phyloP scores from a whole-genome alignment of 2,888 invertebrate species.

The Congeria kusceri region DNA sequence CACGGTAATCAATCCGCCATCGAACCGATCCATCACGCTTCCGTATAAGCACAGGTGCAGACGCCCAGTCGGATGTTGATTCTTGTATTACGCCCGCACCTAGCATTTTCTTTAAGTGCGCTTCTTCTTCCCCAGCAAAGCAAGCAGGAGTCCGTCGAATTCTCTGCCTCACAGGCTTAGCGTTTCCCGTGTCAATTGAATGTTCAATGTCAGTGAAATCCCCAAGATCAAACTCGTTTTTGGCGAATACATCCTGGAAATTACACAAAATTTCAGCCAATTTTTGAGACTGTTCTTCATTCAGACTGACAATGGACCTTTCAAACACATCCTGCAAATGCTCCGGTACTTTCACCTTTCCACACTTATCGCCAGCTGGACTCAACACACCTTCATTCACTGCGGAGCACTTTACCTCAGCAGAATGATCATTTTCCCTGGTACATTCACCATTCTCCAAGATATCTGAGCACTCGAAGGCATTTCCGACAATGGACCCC shows the following conservation, averaged over 20 bases:
- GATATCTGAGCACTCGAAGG: too few species aligned
- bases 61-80: slow-evolving; percentile 47
- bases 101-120: slow-evolving; percentile 38
- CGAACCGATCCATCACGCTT: slow-evolving; percentile 44
- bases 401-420: too few species aligned
- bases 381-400: too few species aligned
- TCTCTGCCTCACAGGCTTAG: slow-evolving; percentile 29
- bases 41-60: slow-evolving; percentile 40
- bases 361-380: too few species aligned
- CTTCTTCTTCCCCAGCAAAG: slow-evolving; percentile 45
- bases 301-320: not conserved
- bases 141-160: slow-evolving; percentile 43
- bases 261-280: slow-evolving; percentile 13
- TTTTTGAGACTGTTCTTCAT: slow-evolving; percentile 1
- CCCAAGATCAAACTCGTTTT: slow-evolving; percentile 43
- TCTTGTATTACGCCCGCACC: slow-evolving; percentile 12
- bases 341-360: not conserved
- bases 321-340: slow-evolving; percentile 1
- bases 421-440: too few species aligned
- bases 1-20: slow-evolving; percentile 54
- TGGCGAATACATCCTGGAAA: slow-evolving; percentile 46
- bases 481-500: too few species aligned
- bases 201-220: slow-evolving; percentile 40
- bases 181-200: slow-evolving; percentile 39
- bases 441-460: too few species aligned